Evolutionary conservation across 2,888 invertebrate species (phyloP).

Genomic region (Coelinius sp.): DNA sequence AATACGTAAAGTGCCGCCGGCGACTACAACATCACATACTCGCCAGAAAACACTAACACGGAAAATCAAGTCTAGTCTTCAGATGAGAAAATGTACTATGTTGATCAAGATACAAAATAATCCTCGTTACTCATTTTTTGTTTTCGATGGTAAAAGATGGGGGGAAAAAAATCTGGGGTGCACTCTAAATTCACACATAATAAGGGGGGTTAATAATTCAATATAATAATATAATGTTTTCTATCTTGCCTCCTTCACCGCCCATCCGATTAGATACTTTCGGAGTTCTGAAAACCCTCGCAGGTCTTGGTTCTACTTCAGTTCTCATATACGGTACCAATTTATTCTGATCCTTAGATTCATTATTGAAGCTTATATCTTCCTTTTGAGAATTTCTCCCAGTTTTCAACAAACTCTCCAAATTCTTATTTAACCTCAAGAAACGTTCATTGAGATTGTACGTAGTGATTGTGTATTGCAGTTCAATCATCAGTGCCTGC

Average conservation of each 20-base stretch:
- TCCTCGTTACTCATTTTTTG: too few species aligned
- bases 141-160: too few species aligned
- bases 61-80: too few species aligned
- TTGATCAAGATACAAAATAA: too few species aligned
- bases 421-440: constrained; percentile 72
- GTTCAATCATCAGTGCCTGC: constrained; percentile 74
- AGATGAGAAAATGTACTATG: too few species aligned
- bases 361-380: not conserved
- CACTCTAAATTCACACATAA: too few species aligned
- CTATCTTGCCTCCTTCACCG: constrained; percentile 46
- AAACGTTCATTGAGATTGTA: constrained; percentile 75
- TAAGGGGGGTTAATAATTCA: too few species aligned
- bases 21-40: too few species aligned
- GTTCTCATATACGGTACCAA: constrained; percentile 17
- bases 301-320: constrained; percentile 36
- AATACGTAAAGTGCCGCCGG: too few species aligned
- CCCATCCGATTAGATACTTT: constrained; percentile 51
- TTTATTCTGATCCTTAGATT: constrained; percentile 8
- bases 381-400: constrained; percentile 51
- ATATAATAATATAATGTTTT: not conserved
- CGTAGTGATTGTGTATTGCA: constrained; percentile 76
- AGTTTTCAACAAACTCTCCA: constrained; percentile 69
- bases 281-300: constrained; percentile 44
- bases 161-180: too few species aligned
- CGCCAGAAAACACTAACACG: too few species aligned